phyloP scores from a whole-genome alignment of 2,888 invertebrate genomes.

The Limenitis camilla region DNA sequence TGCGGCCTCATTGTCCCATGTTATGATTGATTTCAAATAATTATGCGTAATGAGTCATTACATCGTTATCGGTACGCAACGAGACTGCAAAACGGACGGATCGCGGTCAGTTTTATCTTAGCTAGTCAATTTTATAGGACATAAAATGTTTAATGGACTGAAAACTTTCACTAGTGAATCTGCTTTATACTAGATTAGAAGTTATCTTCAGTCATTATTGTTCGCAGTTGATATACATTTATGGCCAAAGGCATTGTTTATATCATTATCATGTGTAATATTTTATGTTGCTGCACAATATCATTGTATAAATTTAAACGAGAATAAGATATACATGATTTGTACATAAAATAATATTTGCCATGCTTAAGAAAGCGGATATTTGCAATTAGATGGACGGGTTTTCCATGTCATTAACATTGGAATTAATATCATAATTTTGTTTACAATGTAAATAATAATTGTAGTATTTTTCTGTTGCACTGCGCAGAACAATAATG shows the following conservation, averaged over 20 bases:
- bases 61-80: slow-evolving; percentile 31
- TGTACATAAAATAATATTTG: neutral
- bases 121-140: slow-evolving; percentile 7
- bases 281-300: neutral
- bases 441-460: slow-evolving; percentile 4
- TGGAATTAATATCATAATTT: neutral
- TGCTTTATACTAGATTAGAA: slow-evolving; percentile 14
- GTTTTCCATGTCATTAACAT: slow-evolving; percentile 2
- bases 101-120: slow-evolving; percentile 10
- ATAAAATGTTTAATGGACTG: slow-evolving; percentile 9
- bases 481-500: neutral
- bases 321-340: neutral
- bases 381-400: slow-evolving; percentile 4
- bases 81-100: neutral
- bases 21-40: slow-evolving; percentile 50
- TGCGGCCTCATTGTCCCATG: slow-evolving; percentile 53
- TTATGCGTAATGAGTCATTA: slow-evolving; percentile 37
- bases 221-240: slow-evolving; percentile 6
- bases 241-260: slow-evolving; percentile 6
- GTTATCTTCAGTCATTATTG: slow-evolving; percentile 17
- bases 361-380: neutral
- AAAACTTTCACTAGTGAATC: slow-evolving; percentile 14
- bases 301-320: neutral
- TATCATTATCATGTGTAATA: neutral
- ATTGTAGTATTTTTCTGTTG: neutral